Conservation (phyloP, 2,888 invertebrate species). For the Colletes collaris region DNA sequence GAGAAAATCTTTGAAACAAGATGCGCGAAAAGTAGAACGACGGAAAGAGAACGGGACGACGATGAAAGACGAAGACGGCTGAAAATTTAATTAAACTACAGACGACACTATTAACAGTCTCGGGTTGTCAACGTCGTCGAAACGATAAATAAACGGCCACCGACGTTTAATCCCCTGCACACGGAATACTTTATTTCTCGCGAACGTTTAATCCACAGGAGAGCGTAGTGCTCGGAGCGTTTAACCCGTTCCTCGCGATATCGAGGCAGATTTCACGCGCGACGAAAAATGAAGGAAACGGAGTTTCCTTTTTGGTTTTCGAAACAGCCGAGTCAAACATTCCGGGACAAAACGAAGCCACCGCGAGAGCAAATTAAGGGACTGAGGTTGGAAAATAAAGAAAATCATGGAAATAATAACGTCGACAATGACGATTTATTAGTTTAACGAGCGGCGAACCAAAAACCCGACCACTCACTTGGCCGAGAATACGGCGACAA, state of each 20-base stretch:
- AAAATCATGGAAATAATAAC: constrained; percentile 65
- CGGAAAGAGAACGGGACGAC: background rate
- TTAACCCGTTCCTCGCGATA: background rate
- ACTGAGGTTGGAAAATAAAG: constrained; percentile 11
- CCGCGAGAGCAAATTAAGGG: too few species aligned
- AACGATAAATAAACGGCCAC: constrained; percentile 40
- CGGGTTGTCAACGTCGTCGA: constrained; percentile 23
- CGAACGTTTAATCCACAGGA: constrained; percentile 8
- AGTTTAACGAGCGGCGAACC: constrained; percentile 67
- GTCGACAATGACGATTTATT: constrained; percentile 67
- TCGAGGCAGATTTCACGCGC: too few species aligned
- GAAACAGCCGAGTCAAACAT: constrained; percentile 6
- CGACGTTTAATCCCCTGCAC: constrained; percentile 4
- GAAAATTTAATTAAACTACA: constrained; percentile 57
- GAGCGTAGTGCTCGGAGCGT: background rate
- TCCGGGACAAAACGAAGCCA: background rate
- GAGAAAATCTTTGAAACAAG: constrained; percentile 25
- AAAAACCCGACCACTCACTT: constrained; percentile 65
- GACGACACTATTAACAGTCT: constrained; percentile 32
- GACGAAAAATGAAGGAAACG: background rate
- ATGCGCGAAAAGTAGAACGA: constrained; percentile 33
- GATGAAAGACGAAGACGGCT: constrained; percentile 19
- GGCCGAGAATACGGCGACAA: constrained; percentile 55
- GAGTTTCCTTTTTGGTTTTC: background rate
- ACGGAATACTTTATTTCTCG: constrained; percentile 1